These are phyloP conservation scores for Drosophila sp. DNA, from an alignment of 1,140 invertebrate genomes.

Conservation along the genomic window DNA sequence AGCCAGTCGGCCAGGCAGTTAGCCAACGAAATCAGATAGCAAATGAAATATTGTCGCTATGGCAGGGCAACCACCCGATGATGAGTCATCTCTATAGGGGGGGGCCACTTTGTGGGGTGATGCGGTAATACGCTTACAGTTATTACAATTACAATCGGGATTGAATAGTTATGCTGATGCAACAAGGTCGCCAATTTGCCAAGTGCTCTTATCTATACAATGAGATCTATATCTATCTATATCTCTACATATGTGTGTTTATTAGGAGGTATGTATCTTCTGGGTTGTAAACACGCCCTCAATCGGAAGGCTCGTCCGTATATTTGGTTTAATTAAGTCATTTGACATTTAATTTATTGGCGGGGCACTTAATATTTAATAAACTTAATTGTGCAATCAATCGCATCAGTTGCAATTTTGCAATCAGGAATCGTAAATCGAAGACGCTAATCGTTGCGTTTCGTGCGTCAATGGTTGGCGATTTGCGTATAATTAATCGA, in stretches of 20 bases:
- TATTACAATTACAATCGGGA: not conserved
- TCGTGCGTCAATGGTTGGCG: constrained; percentile 27
- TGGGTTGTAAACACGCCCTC: not conserved
- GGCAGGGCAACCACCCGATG: constrained; percentile 51
- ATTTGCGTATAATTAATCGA: constrained; percentile 27
- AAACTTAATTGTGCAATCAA: constrained; percentile 53
- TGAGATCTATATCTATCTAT: too few species aligned
- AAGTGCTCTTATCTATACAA: constrained; percentile 29
- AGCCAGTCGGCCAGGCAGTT: constrained; percentile 3
- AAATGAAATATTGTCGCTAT: constrained; percentile 50
- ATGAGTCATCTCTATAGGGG: constrained; percentile 31
- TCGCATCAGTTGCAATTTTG: constrained; percentile 46
- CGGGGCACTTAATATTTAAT: constrained; percentile 43
- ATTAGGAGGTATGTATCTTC: not conserved
- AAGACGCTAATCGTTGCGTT: constrained; percentile 9
- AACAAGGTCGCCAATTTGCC: constrained; percentile 45
- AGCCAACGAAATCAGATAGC: constrained; percentile 26
- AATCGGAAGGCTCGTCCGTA: constrained; percentile 18
- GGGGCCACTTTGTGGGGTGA: too few species aligned
- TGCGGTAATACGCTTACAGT: not conserved
- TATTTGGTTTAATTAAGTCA: constrained; percentile 64
- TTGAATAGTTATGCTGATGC: constrained; percentile 28
- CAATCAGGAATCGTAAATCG: constrained; percentile 28
- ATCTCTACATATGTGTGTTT: too few species aligned
- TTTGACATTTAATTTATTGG: constrained; percentile 65